phyloP scores from a whole-genome alignment of 2,888 invertebrate species.

The Lasioglossum lativentre region DNA sequence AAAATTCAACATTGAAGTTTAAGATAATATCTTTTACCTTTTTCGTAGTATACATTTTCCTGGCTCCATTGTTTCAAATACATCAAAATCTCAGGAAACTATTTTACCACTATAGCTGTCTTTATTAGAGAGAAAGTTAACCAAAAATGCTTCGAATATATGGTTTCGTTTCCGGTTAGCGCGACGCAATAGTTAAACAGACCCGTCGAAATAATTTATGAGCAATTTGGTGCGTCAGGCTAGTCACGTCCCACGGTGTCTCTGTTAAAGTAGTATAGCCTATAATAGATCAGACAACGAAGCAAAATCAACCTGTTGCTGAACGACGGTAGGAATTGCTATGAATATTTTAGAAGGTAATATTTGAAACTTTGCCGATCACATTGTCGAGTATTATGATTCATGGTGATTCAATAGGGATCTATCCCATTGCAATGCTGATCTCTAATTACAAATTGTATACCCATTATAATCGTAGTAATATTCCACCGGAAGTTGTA shows the following conservation, averaged over 20 bases:
- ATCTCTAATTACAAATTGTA: background rate
- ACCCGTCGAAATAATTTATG: background rate
- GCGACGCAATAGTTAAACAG: background rate
- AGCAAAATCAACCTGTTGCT: conserved; percentile 20
- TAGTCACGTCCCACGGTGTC: background rate
- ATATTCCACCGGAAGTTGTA: background rate
- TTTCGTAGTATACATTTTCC: background rate
- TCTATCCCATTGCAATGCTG: background rate
- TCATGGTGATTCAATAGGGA: background rate
- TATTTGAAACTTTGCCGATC: background rate
- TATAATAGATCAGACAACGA: conserved; percentile 12
- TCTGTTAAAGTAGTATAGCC: background rate
- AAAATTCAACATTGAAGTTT: background rate
- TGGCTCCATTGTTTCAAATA: background rate
- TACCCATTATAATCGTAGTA: background rate
- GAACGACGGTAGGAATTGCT: background rate
- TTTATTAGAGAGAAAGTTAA: background rate
- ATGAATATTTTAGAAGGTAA: conserved; percentile 10
- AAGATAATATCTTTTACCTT: no score
- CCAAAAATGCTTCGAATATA: background rate
- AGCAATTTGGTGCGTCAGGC: background rate
- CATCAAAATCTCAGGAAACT: background rate
- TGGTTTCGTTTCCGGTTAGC: background rate
- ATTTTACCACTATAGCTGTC: background rate
- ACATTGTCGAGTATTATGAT: background rate